Percentiles rank a stretch among this genome's conserved stretches.
Conservation (phyloP, 2,797 vertebrate genomes). For the Syngnathus acus region DNA sequence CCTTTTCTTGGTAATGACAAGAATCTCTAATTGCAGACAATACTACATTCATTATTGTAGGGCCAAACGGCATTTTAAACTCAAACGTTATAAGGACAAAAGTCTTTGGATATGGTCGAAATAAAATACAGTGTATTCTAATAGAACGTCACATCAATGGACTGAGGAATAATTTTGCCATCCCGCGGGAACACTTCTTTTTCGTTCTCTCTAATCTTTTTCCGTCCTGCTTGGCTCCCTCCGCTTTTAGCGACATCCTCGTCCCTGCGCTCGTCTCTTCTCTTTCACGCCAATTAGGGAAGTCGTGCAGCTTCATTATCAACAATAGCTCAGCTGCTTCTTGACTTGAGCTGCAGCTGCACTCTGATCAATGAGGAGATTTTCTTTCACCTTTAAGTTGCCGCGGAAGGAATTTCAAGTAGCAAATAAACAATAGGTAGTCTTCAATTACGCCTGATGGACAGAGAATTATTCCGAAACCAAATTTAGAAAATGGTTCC, state of each 20-base stretch:
- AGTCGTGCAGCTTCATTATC: conserved; percentile 36
- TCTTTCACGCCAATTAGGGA: conserved; percentile 43
- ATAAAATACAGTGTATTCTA: not conserved
- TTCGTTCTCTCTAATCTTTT: conserved; percentile 21
- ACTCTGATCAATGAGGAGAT: conserved; percentile 13
- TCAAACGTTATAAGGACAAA: not conserved
- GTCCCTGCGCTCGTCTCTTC: conserved; percentile 14
- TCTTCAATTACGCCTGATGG: too few relatives aligned
- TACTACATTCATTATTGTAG: not conserved
- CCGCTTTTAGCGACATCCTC: conserved; percentile 44
- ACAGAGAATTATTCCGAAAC: too few relatives aligned
- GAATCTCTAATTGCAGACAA: not conserved
- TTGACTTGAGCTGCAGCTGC: conserved; percentile 30
- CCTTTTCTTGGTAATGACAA: too few relatives aligned
- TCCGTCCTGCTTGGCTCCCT: conserved; percentile 41
- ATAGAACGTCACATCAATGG: not conserved
- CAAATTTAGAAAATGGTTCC: too few relatives aligned
- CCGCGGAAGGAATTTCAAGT: not conserved
- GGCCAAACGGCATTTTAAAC: not conserved
- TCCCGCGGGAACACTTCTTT: not conserved
- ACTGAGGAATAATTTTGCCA: not conserved
- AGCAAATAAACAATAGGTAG: not conserved
- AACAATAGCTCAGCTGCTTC: conserved; percentile 25
- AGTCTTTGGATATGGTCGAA: not conserved
- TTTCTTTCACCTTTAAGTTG: not conserved